A percentile compares a stretch with the other conserved stretches of the same genome.
Evolutionary conservation across 1,140 invertebrate species (phyloP).

Genomic region (Sesamia nonagrioides): DNA sequence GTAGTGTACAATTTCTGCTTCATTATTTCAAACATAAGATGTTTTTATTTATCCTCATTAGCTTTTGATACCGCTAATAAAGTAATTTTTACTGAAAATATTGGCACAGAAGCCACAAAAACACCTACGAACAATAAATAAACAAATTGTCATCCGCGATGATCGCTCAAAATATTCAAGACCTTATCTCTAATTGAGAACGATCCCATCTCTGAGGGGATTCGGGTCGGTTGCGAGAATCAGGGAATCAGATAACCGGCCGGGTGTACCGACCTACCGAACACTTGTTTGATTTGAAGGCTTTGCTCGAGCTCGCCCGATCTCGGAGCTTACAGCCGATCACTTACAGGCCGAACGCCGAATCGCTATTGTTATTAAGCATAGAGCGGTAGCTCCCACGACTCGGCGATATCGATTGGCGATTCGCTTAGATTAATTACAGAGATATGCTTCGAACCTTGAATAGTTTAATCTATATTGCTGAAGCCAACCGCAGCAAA

Average conservation of each 20-base stretch:
- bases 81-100: too few relatives aligned
- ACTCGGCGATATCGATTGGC: constrained; percentile 3
- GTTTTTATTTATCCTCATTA: too few relatives aligned
- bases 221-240: constrained; percentile 43
- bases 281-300: constrained; percentile 67
- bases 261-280: constrained; percentile 45
- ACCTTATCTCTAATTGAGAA: constrained; percentile 56
- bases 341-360: constrained; percentile 39
- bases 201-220: constrained; percentile 43
- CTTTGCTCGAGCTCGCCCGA: constrained; percentile 33
- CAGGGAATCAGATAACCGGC: constrained; percentile 52
- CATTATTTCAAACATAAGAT: too few relatives aligned
- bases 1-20: too few relatives aligned
- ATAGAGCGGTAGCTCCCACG: constrained; percentile 3
- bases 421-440: constrained; percentile 39
- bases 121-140: constrained; percentile 15
- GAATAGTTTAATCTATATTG: constrained; percentile 39
- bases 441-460: constrained; percentile 16
- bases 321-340: constrained; percentile 50
- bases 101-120: neutral
- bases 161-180: constrained; percentile 48
- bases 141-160: constrained; percentile 45
- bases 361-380: constrained; percentile 40
- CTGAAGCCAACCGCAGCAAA: neutral
- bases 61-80: too few relatives aligned